Conservation (phyloP, 2,113 vertebrate genomes). For the Struthio camelus region DNA sequence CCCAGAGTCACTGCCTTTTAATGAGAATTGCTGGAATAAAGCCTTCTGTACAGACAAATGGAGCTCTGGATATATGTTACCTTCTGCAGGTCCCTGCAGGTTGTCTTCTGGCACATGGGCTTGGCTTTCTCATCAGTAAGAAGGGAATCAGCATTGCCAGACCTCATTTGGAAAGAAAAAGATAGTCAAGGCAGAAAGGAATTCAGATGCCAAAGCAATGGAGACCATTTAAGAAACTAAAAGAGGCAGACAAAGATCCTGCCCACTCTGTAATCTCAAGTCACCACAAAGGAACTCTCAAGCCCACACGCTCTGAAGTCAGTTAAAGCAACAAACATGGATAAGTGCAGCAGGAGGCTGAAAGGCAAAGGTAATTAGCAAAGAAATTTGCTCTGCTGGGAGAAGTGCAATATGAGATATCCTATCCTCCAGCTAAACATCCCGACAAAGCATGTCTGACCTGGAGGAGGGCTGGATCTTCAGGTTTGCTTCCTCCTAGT, state of each 20-base stretch:
- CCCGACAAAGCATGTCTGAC: background rate
- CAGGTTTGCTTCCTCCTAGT: background rate
- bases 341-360: background rate
- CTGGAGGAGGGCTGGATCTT: background rate
- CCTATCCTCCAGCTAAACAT: background rate
- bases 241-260: background rate
- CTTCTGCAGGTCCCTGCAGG: background rate
- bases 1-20: background rate
- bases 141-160: background rate
- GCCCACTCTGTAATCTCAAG: background rate
- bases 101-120: background rate
- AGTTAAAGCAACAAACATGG: background rate
- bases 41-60: background rate
- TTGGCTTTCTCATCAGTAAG: background rate
- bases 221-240: background rate
- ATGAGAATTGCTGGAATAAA: background rate
- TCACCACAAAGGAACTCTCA: background rate
- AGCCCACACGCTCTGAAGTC: background rate
- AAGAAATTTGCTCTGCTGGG: background rate
- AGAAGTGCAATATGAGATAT: background rate
- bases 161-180: background rate
- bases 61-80: background rate
- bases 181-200: background rate
- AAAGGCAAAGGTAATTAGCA: background rate
- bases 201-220: background rate